Evolutionary conservation across 2,888 invertebrate genomes (phyloP).

Genomic region (Loripinus fragilis): DNA sequence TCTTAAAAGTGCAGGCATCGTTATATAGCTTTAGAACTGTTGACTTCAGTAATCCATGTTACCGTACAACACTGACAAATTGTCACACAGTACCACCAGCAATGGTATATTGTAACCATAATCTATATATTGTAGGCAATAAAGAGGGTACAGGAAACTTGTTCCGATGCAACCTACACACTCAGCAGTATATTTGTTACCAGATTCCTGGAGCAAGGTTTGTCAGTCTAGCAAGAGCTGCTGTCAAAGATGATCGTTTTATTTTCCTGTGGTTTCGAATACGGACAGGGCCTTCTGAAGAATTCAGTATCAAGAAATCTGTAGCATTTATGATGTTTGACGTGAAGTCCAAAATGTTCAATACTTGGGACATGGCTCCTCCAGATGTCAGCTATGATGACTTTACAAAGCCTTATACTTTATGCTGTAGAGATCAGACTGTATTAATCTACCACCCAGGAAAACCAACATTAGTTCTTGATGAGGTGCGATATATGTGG

Average conservation of each 20-base stretch:
- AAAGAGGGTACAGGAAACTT: slow-evolving; percentile 80
- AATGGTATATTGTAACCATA: slow-evolving; percentile 77
- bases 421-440: slow-evolving; percentile 78
- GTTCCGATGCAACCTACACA: slow-evolving; percentile 78
- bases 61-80: slow-evolving; percentile 81
- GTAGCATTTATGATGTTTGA: slow-evolving; percentile 81
- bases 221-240: slow-evolving; percentile 78
- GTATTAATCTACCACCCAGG: slow-evolving; percentile 79
- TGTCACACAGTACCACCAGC: slow-evolving; percentile 79
- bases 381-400: slow-evolving; percentile 80
- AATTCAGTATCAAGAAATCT: slow-evolving; percentile 81
- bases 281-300: slow-evolving; percentile 81
- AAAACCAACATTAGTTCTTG: slow-evolving; percentile 78
- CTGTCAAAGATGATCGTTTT: slow-evolving; percentile 75
- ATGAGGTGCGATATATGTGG: slow-evolving; percentile 79
- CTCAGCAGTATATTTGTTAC: slow-evolving; percentile 78
- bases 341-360: slow-evolving; percentile 77
- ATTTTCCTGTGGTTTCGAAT: slow-evolving; percentile 80
- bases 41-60: slow-evolving; percentile 78
- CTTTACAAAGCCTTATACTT: slow-evolving; percentile 75
- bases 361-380: slow-evolving; percentile 75
- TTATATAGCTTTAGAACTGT: slow-evolving; percentile 78
- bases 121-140: slow-evolving; percentile 79
- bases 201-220: slow-evolving; percentile 79
- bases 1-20: slow-evolving; percentile 74